These are phyloP conservation scores for Dioctria rufipes DNA, from an alignment of 2,888 invertebrate genomes.

Conservation along the genomic window DNA sequence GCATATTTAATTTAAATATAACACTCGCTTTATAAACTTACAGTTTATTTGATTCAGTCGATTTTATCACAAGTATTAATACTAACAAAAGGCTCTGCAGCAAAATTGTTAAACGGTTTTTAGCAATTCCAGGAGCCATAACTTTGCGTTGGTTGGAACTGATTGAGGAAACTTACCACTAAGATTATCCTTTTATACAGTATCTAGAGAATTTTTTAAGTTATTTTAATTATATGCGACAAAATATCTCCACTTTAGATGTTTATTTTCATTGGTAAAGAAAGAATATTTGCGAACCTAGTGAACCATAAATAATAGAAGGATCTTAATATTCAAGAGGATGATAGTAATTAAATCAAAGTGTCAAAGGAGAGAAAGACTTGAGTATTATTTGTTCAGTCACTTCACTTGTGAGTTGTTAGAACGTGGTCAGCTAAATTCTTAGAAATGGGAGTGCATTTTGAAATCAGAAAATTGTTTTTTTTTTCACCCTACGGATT, in stretches of 20 bases:
- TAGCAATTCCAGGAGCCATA: not conserved
- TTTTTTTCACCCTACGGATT: too few species aligned
- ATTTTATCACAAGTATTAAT: not conserved
- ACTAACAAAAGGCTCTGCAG: not conserved
- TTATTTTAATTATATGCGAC: not conserved
- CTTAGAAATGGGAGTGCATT: too few species aligned
- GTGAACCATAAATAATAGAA: not conserved
- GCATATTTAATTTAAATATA: too few species aligned
- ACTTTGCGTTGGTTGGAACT: not conserved
- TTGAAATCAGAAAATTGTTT: too few species aligned
- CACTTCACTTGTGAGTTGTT: too few species aligned
- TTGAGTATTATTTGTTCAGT: too few species aligned
- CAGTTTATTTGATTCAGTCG: not conserved
- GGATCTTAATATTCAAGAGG: not conserved
- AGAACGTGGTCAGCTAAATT: too few species aligned
- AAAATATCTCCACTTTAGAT: not conserved
- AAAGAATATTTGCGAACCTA: not conserved
- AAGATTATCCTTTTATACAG: not conserved
- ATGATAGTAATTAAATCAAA: not conserved
- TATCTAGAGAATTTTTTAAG: not conserved
- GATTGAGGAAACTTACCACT: not conserved
- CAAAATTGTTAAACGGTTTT: not conserved
- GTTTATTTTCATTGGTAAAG: too few species aligned
- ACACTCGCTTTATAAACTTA: not conserved
- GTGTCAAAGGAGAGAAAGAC: too few species aligned